Evolutionary conservation across 2,888 invertebrate species (phyloP), one percentile per base, ranked within the genome.

Genomic region (Diploptera punctata): DNA sequence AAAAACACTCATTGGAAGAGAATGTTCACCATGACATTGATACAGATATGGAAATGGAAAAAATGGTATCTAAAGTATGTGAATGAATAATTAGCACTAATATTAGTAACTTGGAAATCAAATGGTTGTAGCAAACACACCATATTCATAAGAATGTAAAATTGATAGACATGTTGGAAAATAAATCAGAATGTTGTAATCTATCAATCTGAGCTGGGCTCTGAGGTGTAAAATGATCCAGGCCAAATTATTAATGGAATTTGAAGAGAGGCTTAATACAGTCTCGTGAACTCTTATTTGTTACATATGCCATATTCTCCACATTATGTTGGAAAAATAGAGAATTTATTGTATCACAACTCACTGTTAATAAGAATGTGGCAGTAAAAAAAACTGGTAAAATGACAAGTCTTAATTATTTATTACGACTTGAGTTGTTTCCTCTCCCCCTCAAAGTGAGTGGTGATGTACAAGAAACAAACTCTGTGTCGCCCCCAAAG

Each of bases 11-110:
- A 1, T 52, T 68, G 2, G 65, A 65, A 33, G 67, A 68, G 18
- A 65, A 43, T 26, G 38, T 43, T 26, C 54, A 47, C 70, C 71
- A 85, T 75, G 84, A 86, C 78, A 86, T 87, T 77, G 89, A 89
- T 80, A 86, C 88, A 78, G 91, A 91, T 83, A 88, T 90, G 82
- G 91, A 91, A 82, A 91, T 92, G 90, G 91, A 91, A 84, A 91
- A 91, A 83, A 89, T 91, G 86, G 91, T 91, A 77, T 88, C 90
- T 78, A 89, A 91, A 82, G 89, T 88, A 82, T 87, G 87, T 81
- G 87, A 87, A 84, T 87, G 70, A 70, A 57, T 21, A n/a, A n/a
- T n/a, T n/a, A 57, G 1, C 33, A 33, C 5, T 10, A 10, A 7
- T 33, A 33, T 10, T 7, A 33, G 33, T 7, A 33, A 7, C 33